Evolutionary conservation across 2,113 vertebrate species (phyloP).

Genomic region (Thunnus thynnus): DNA sequence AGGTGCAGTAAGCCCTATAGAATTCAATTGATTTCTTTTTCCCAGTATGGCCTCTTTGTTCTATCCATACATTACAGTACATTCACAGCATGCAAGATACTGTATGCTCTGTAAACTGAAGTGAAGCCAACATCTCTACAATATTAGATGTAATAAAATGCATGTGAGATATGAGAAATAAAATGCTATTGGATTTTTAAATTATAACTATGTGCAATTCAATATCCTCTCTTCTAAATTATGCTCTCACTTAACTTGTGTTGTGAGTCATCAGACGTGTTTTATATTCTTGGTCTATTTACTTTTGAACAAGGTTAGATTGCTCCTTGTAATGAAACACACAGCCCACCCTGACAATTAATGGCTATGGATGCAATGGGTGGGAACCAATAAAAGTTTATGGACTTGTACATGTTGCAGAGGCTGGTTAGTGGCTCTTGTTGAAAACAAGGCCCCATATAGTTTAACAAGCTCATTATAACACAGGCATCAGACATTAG

Average conservation of each 20-base stretch:
- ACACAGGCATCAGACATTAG: constrained; percentile 58
- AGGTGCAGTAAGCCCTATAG: constrained; percentile 35
- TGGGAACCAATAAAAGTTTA: constrained; percentile 82
- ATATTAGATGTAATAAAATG: constrained; percentile 4
- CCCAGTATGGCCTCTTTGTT: constrained; percentile 28
- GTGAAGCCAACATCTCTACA: neutral
- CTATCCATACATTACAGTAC: constrained; percentile 17
- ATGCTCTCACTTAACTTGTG: constrained; percentile 7
- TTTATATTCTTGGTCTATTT: constrained; percentile 60
- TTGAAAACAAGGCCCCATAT: constrained; percentile 80
- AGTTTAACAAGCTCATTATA: constrained; percentile 83
- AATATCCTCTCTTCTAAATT: constrained; percentile 22
- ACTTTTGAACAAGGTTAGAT: constrained; percentile 69
- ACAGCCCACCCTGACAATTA: constrained; percentile 75
- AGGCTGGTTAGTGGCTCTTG: constrained; percentile 78
- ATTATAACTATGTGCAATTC: neutral
- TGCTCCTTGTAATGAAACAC: constrained; percentile 76
- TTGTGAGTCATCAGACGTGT: constrained; percentile 34
- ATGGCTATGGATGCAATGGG: constrained; percentile 72
- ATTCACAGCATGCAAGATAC: constrained; percentile 31
- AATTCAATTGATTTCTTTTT: constrained; percentile 49
- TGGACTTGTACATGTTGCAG: constrained; percentile 79
- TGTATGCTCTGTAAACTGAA: neutral
- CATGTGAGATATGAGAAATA: neutral
- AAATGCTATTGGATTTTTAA: constrained; percentile 1